A percentile compares a stretch with the other conserved stretches of the same genome.
Conservation (phyloP, 2,797 vertebrate genomes). For the Artibeus lituratus region DNA sequence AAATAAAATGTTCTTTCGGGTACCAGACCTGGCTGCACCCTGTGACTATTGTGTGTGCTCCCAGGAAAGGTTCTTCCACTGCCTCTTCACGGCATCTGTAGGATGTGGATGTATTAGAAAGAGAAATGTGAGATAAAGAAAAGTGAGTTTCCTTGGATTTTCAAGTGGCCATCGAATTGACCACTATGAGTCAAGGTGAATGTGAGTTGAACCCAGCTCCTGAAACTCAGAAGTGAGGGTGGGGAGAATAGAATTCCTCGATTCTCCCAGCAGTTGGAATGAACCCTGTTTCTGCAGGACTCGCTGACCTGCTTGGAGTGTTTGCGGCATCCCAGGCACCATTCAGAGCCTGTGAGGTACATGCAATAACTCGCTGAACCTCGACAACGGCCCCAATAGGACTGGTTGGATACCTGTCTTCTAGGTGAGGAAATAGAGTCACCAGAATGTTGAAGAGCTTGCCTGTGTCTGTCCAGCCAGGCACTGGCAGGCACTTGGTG, state of each 20-base stretch:
- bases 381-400: background rate
- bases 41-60: background rate
- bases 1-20: background rate
- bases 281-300: background rate
- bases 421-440: background rate
- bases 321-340: background rate
- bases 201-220: background rate
- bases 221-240: background rate
- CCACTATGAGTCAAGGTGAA: slow-evolving; percentile 37
- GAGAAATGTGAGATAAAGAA: background rate
- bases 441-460: background rate
- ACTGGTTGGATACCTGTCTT: background rate
- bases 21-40: background rate
- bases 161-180: background rate
- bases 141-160: background rate
- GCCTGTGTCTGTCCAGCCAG: background rate
- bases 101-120: background rate
- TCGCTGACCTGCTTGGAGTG: background rate
- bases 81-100: background rate
- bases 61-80: background rate
- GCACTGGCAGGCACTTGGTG: background rate
- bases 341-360: background rate
- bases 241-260: background rate
- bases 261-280: background rate
- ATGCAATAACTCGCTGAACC: background rate